Conservation (phyloP, 2,113 vertebrate species). For the Charina bottae region DNA sequence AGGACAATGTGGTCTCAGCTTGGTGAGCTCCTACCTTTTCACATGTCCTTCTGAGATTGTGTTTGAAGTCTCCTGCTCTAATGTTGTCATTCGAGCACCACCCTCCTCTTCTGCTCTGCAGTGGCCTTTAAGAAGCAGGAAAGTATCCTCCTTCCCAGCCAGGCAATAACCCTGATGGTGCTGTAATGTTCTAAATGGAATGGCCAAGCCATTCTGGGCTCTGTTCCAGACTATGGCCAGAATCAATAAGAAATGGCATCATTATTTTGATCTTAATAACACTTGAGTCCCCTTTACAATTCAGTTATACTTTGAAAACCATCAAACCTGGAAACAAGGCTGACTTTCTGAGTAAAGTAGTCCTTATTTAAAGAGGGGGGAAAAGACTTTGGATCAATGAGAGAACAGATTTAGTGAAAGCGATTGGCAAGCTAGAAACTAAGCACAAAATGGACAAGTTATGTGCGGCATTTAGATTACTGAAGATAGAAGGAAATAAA, state of each 20-base stretch:
- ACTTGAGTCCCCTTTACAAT: not conserved
- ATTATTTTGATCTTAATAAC: conserved; percentile 5
- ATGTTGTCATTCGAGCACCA: not conserved
- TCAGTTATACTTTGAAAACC: not conserved
- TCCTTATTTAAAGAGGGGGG: not conserved
- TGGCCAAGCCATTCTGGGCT: not conserved
- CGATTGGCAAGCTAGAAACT: not conserved
- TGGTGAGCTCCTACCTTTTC: not conserved
- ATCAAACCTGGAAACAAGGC: not conserved
- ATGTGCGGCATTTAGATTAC: not conserved
- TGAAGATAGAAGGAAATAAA: not conserved
- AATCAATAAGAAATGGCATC: not conserved
- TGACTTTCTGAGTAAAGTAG: not conserved
- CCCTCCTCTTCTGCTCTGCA: not conserved
- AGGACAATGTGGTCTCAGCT: not conserved
- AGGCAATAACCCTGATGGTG: too few relatives aligned
- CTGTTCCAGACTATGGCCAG: not conserved
- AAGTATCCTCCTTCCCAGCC: not conserved
- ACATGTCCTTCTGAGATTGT: not conserved
- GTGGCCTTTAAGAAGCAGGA: not conserved
- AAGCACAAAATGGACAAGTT: not conserved
- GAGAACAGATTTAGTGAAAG: not conserved
- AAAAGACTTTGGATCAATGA: not conserved
- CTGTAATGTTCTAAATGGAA: not conserved
- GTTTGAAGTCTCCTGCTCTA: not conserved